A percentile compares a stretch with the other conserved stretches of the same genome.
These are phyloP conservation scores for Drosophila maculinotata DNA, from an alignment of 2,888 invertebrate species.

Conservation along the genomic window DNA sequence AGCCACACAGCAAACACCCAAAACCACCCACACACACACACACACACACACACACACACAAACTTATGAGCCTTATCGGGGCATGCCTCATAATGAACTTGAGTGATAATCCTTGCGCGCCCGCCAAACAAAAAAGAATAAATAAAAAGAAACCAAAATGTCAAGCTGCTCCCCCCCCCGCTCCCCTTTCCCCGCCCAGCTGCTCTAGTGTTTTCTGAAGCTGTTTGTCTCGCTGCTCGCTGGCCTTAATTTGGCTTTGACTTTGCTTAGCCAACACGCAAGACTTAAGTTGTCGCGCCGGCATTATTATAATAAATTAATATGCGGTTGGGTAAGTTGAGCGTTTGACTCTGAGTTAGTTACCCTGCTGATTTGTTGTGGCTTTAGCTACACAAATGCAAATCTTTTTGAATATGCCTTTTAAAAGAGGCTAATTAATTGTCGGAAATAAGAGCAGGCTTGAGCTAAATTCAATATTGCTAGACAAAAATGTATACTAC, in stretches of 20 bases:
- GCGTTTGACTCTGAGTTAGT: not conserved
- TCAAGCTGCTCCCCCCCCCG: slow-evolving; percentile 45
- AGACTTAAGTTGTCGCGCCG: slow-evolving; percentile 14
- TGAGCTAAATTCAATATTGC: too few relatives aligned
- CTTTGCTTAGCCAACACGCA: slow-evolving; percentile 28
- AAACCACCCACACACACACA: slow-evolving; percentile 10
- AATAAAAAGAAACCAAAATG: slow-evolving; percentile 47
- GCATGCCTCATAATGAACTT: slow-evolving; percentile 72
- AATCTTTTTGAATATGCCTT: too few relatives aligned
- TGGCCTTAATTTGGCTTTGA: slow-evolving; percentile 36
- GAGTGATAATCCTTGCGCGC: slow-evolving; percentile 74
- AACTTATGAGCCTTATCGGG: slow-evolving; percentile 57
- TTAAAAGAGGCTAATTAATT: too few relatives aligned
- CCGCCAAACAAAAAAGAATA: slow-evolving; percentile 32
- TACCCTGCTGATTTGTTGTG: slow-evolving; percentile 1
- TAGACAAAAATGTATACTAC: too few relatives aligned
- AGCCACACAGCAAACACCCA: slow-evolving; percentile 15
- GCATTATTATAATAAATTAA: not conserved
- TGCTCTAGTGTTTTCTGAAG: slow-evolving; percentile 27
- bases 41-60: slow-evolving; percentile 12
- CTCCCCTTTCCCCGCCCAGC: not conserved
- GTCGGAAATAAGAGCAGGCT: too few relatives aligned
- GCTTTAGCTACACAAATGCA: too few relatives aligned
- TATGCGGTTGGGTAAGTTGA: too few relatives aligned
- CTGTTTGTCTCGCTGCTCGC: slow-evolving; percentile 3